Conservation (phyloP, 2,797 vertebrate species). For the Eulemur coronatus region DNA sequence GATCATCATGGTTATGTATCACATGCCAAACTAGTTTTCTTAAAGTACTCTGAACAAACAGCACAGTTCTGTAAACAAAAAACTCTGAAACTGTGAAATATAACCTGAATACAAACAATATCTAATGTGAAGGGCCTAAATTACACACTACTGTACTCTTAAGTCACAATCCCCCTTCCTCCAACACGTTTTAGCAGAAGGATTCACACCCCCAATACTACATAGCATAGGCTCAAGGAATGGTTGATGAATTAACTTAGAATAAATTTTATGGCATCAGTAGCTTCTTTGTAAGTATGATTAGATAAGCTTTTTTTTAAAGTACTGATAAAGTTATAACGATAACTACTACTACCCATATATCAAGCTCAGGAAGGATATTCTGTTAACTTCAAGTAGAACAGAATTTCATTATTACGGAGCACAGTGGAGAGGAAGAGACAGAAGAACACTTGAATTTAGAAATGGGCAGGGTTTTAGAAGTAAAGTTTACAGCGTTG, state of each 20-base stretch:
- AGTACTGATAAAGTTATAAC: not conserved
- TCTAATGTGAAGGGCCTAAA: not conserved
- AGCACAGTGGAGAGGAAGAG: not conserved
- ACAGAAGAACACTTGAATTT: not conserved
- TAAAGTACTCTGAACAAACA: not conserved
- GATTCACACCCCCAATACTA: too few relatives aligned
- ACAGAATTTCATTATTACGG: not conserved
- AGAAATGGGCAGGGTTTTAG: not conserved
- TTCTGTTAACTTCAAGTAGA: not conserved
- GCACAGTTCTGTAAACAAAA: not conserved
- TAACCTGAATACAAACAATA: not conserved
- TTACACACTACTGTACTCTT: not conserved
- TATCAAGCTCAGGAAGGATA: not conserved
- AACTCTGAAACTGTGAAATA: not conserved
- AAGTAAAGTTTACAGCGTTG: not conserved
- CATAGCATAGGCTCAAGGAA: not conserved
- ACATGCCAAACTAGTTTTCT: not conserved
- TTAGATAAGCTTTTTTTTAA: not conserved
- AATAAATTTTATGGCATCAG: not conserved
- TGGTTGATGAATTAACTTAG: not conserved
- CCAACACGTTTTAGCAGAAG: too few relatives aligned
- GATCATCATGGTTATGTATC: not conserved
- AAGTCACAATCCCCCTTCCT: not conserved
- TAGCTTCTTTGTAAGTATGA: not conserved
- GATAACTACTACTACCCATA: not conserved